phyloP scores from a whole-genome alignment of 2,797 vertebrate species.

The Caiman crocodilus region DNA sequence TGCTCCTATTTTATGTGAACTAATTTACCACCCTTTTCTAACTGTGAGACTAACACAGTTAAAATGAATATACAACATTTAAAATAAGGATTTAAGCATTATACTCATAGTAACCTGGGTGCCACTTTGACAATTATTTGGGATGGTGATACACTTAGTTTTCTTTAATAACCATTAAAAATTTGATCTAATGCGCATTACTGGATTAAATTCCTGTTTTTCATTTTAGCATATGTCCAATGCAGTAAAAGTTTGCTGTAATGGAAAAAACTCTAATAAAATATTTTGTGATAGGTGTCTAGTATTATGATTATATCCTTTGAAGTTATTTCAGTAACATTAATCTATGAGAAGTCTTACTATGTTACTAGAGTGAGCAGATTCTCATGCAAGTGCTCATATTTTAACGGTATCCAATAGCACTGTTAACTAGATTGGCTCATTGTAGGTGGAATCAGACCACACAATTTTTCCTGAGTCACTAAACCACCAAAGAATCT shows the following conservation, averaged over 20 bases:
- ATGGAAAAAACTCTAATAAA: background rate
- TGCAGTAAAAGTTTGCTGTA: background rate
- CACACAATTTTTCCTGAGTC: background rate
- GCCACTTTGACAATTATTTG: rapidly evolving
- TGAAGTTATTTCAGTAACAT: background rate
- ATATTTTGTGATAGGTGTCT: background rate
- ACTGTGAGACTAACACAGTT: background rate
- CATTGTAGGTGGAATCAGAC: background rate
- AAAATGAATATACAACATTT: background rate
- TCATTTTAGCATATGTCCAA: background rate
- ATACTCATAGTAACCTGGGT: background rate
- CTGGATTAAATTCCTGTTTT: background rate
- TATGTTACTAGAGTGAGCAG: background rate
- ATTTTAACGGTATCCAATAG: background rate
- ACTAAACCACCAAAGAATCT: background rate
- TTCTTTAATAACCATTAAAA: background rate
- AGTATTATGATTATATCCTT: background rate
- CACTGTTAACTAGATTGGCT: background rate
- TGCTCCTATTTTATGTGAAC: background rate
- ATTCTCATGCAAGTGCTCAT: background rate
- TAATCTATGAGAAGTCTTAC: background rate
- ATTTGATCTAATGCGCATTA: background rate
- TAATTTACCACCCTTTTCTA: background rate
- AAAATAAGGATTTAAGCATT: background rate
- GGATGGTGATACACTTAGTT: background rate